These are phyloP conservation scores for Tarsius wallacei DNA, from an alignment of 2,797 vertebrate species.

Conservation along the genomic window DNA sequence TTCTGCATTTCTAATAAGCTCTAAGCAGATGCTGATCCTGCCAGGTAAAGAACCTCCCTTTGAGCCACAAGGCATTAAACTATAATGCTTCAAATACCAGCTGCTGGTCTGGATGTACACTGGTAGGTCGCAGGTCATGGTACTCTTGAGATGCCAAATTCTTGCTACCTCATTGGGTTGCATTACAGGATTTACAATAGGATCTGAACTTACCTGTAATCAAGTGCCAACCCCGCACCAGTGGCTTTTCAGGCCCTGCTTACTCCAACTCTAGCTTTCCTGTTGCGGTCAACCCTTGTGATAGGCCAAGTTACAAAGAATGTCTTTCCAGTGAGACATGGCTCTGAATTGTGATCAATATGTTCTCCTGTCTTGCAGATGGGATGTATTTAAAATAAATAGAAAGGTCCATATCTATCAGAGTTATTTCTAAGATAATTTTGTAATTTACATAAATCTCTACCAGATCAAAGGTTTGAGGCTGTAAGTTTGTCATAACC, in stretches of 20 bases:
- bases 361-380: neutral
- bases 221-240: neutral
- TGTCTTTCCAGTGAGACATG: neutral
- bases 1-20: neutral
- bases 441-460: neutral
- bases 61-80: neutral
- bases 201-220: neutral
- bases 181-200: neutral
- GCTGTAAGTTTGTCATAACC: neutral
- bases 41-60: neutral
- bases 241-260: neutral
- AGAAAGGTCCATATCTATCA: neutral
- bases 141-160: neutral
- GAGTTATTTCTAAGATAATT: neutral
- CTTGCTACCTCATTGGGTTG: neutral
- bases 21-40: neutral
- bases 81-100: neutral
- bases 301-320: neutral
- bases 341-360: neutral
- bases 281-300: neutral
- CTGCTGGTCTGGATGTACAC: neutral
- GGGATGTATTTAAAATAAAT: constrained; percentile 12
- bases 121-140: neutral
- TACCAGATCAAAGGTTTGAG: neutral
- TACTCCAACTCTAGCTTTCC: neutral